Conservation (phyloP, 2,797 vertebrate species). For the Sebastes itinus region DNA sequence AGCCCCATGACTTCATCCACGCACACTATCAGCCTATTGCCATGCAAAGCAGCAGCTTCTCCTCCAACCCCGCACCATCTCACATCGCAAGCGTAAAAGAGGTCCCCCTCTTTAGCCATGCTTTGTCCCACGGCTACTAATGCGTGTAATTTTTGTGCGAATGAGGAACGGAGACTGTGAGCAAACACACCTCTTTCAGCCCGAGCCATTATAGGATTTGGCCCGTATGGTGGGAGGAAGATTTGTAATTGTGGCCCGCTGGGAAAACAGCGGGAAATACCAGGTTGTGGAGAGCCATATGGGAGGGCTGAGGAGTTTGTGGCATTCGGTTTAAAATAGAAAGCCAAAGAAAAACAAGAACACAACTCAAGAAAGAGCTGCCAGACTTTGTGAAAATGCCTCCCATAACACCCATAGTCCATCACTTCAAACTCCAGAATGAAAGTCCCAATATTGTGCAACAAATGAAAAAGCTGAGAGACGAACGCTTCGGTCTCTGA, state of each 20-base stretch:
- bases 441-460: not conserved
- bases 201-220: constrained; percentile 64
- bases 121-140: constrained; percentile 80
- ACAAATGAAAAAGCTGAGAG: not conserved
- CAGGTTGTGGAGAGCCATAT: not conserved
- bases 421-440: not conserved
- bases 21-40: constrained; percentile 77
- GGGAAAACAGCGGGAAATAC: constrained; percentile 42
- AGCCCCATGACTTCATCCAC: constrained; percentile 74
- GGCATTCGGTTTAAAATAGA: constrained; percentile 35
- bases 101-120: constrained; percentile 46
- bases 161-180: constrained; percentile 58
- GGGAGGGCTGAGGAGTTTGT: constrained; percentile 37
- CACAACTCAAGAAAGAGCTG: not conserved
- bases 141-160: constrained; percentile 76
- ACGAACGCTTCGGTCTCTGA: not conserved
- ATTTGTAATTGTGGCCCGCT: constrained; percentile 65
- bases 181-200: constrained; percentile 73
- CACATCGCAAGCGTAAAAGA: constrained; percentile 43
- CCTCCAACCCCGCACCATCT: constrained; percentile 42
- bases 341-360: constrained; percentile 25
- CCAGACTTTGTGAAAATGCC: constrained; percentile 6
- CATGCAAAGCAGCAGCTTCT: constrained; percentile 82
- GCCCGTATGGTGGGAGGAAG: constrained; percentile 59
- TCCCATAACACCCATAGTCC: not conserved